Percentiles rank a stretch among this genome's conserved stretches.
These are phyloP conservation scores for Myanophis thanlyinensis DNA, from an alignment of 2,113 vertebrate species.

Conservation along the genomic window DNA sequence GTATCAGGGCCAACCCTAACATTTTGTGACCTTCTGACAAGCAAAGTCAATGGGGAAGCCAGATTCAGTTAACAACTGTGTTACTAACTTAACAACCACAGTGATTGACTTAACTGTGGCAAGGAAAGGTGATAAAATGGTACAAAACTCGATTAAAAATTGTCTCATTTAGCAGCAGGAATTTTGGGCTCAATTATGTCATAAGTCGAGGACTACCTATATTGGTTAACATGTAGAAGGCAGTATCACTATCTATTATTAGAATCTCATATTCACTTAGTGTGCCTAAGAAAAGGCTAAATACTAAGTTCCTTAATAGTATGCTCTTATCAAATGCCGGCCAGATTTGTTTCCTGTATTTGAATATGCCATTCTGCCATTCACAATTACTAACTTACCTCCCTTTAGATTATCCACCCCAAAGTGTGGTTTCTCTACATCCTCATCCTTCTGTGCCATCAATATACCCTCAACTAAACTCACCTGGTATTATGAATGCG, in stretches of 20 bases:
- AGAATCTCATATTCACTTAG: not conserved
- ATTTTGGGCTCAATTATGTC: not conserved
- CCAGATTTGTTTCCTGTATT: not conserved
- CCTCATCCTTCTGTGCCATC: conserved; percentile 37
- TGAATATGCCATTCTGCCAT: not conserved
- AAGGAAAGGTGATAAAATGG: not conserved
- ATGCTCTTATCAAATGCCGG: not conserved
- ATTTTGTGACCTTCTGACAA: not conserved
- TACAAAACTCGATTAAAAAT: not conserved
- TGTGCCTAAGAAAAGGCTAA: not conserved
- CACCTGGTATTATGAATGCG: conserved; percentile 49
- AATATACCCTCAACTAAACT: conserved; percentile 60
- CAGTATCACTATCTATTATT: not conserved
- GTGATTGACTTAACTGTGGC: not conserved
- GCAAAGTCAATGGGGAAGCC: not conserved
- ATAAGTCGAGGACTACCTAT: not conserved
- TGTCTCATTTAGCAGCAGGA: not conserved
- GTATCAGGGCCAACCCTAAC: not conserved
- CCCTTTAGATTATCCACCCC: conserved; percentile 53
- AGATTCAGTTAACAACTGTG: not conserved
- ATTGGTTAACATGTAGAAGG: not conserved
- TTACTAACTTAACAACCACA: not conserved
- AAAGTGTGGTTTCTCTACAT: conserved; percentile 42
- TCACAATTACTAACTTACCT: conserved; percentile 37
- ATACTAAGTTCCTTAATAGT: not conserved